Evolutionary conservation across 2,113 vertebrate genomes (phyloP), one percentile per base, ranked within the genome.

Genomic region (Abramis brama): DNA sequence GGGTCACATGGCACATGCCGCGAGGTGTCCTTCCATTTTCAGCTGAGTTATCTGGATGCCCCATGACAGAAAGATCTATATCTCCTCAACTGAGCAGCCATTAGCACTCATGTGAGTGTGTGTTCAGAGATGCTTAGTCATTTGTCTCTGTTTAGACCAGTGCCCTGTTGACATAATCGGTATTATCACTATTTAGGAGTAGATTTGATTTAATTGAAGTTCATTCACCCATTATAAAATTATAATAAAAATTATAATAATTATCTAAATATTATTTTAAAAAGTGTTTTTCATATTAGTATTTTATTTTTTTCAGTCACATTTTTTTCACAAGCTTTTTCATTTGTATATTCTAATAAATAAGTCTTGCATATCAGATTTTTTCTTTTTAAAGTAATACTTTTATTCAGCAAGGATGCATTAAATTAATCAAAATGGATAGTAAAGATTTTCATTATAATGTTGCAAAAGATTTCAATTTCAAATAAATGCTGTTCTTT

Each of bases 21-120:
- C 62, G 80, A 82, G 80, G 80, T 82, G 64, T 82, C 62, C 80
- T 82, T 82, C 25, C 79, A 66, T 82, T 82, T 82, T 70, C 80
- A 70, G 64, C 80, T 55, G 43, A 82, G 80, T 33, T 82, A 70
- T 82, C 80, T 82, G 27, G 62, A 82, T 82, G 80, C 80, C 19
- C 21, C 62, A 55, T 82, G 80, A 82, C 80, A 82, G 80, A 82
- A 70, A 82, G 45, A 82, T 82, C 80, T 70, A 82, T 82, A 82
- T 52, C 80, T 36, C 80, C 47, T 33, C 80, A 82, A 36, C 45
- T 21, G 19, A 52, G 45, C 47, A 70, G 47, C 80, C 80, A 82
- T 82, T 82, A 82, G 80, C 45, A 43, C 47, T 82, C 27, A n/a
- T 70, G 60, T 70, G 59, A n/a, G 60, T 64, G 45, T 70, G 80